Evolutionary conservation across 2,888 invertebrate species (phyloP), one percentile per base, ranked within the genome.

Genomic region (Trichopoda pennipes): DNA sequence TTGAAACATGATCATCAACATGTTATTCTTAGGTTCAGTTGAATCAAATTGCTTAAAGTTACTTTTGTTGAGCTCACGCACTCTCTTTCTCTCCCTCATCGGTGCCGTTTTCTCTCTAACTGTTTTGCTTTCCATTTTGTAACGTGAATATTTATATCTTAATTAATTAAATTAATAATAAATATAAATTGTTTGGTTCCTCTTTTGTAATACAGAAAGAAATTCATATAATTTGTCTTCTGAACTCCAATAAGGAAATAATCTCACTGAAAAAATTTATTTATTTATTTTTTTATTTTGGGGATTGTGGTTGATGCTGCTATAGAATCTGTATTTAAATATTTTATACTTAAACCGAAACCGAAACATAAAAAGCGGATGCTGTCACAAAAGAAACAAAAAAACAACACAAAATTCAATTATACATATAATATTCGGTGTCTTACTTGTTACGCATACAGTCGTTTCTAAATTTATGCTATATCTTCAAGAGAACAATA

Each of bases 211-310:
- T 58, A 61, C 66, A 70, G 63, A 49, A 56, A 69, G 69, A 56
- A 28, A 35, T 56, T 17, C 14, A 53, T 28, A 61, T 49, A 82
- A 82, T 82, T 82, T 82, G 82, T 82, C 82, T 66, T 82, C 70
- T 75, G 68, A 82, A 82, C 82, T 82, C 75, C 82, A 82, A 82
- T 79, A 82, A 82, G 82, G 81, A 82, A 82, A 82, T 80, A 73
- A 73, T 68, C 79, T 74, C 79, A 72, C 76, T 72, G 44, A 76
- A 80, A 35, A 80, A 76, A 66, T 72, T 64, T 64, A 76, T 80
- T 74, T 80, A 63, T 80, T 75, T 76, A 23, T 66, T 19, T 69
- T 68, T 49, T 74, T 60, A 60, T 75, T 66, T 56, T 51, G 21
- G 47, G n/a, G 42, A 49, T 75, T 66, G 47, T 66, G 74, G 47